Evolutionary conservation across 2,888 invertebrate genomes (phyloP).

Genomic region (Meliscaeva auricollis): DNA sequence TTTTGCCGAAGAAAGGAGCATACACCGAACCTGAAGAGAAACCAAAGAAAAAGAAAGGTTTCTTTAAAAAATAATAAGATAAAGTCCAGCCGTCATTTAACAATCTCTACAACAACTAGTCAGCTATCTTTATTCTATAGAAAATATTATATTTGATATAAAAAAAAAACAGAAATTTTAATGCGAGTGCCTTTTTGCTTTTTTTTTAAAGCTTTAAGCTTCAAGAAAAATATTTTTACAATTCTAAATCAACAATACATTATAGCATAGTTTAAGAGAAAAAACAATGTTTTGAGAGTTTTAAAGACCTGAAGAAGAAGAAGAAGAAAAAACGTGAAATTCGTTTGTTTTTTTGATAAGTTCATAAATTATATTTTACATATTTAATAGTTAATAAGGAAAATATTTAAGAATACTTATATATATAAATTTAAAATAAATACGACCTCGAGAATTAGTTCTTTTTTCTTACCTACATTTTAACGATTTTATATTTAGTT

Average conservation of each 20-base stretch:
- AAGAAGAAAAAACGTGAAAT: not conserved
- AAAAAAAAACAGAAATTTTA: not conserved
- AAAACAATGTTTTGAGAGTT: constrained; percentile 51
- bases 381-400: not conserved
- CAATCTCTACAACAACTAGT: not conserved
- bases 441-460: constrained; percentile 12
- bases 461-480: too few relatives aligned
- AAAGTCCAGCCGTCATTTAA: constrained; percentile 16
- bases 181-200: constrained; percentile 55
- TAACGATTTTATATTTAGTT: not conserved
- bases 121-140: not conserved
- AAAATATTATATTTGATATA: too few relatives aligned
- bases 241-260: not conserved
- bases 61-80: constrained; percentile 77
- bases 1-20: constrained; percentile 78
- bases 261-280: not conserved
- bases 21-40: constrained; percentile 75
- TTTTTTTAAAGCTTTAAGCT: constrained; percentile 33
- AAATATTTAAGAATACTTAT: not conserved
- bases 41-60: constrained; percentile 80
- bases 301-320: constrained; percentile 60
- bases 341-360: constrained; percentile 19
- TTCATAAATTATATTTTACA: constrained; percentile 12
- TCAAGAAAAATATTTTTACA: constrained; percentile 20
- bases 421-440: not conserved